Conservation (phyloP, 2,797 vertebrate genomes). For the Chanos chanos region DNA sequence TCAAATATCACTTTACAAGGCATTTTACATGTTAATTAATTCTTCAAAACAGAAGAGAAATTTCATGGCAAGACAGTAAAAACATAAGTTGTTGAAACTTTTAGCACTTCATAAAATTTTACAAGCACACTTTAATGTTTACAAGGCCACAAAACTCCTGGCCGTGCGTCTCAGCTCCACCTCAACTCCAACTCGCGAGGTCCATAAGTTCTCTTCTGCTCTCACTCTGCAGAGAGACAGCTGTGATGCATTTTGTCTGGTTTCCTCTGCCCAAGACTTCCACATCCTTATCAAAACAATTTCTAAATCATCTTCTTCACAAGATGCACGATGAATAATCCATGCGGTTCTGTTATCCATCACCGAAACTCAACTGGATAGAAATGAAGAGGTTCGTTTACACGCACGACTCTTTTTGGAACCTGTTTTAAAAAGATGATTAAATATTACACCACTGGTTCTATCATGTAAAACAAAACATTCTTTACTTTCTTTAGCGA, state of each 20-base stretch:
- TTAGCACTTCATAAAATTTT: conserved; percentile 99
- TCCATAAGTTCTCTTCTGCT: conserved; percentile 85
- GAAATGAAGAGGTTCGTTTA: too few relatives aligned
- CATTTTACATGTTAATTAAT: conserved; percentile 79
- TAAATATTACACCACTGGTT: too few relatives aligned
- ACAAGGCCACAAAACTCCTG: conserved; percentile 96
- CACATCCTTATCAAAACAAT: too few relatives aligned
- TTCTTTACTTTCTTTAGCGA: too few relatives aligned
- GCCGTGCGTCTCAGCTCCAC: conserved; percentile 79
- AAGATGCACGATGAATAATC: too few relatives aligned
- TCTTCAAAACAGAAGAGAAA: conserved; percentile 76
- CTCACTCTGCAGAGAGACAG: conserved; percentile 67
- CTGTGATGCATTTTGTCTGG: conserved; percentile 6
- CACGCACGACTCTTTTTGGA: too few relatives aligned
- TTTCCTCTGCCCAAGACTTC: too few relatives aligned
- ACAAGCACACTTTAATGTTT: conserved; percentile 97
- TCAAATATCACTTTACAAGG: conserved; percentile 53
- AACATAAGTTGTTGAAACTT: conserved; percentile 88
- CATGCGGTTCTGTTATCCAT: too few relatives aligned
- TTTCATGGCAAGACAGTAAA: conserved; percentile 89
- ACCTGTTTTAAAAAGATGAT: too few relatives aligned
- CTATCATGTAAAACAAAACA: too few relatives aligned
- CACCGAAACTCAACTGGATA: too few relatives aligned
- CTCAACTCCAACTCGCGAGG: conserved; percentile 87
- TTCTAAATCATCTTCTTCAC: too few relatives aligned